Evolutionary conservation across 2,888 invertebrate species (phyloP).

Genomic region (Latrodectus hesperus): DNA sequence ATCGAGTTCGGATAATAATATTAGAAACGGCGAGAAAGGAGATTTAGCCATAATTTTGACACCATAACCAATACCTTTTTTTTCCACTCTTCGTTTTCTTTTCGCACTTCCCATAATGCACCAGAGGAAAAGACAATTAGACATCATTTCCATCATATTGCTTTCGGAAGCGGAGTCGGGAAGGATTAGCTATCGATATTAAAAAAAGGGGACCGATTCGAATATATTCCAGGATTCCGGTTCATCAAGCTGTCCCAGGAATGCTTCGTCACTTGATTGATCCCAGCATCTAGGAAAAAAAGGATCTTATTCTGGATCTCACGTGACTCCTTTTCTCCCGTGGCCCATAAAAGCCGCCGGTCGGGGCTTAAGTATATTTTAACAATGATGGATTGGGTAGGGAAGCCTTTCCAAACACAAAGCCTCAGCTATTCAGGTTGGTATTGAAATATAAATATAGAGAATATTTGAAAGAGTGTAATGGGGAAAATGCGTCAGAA

Average conservation of each 20-base stretch:
- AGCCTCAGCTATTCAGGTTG: no score
- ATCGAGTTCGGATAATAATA: no score
- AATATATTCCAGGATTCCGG: background rate
- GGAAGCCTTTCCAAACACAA: background rate
- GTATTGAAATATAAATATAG: no score
- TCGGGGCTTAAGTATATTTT: background rate
- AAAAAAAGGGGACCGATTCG: conserved; percentile 20
- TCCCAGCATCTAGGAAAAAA: conserved; percentile 7
- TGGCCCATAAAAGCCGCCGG: background rate
- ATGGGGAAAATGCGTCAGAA: no score
- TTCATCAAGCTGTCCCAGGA: conserved; percentile 34
- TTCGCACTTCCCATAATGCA: background rate
- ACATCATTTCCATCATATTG: conserved; percentile 17
- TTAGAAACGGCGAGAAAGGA: no score
- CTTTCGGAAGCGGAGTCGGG: background rate
- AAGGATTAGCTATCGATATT: conserved; percentile 50
- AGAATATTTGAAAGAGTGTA: no score
- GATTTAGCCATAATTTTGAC: no score
- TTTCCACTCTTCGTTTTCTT: no score
- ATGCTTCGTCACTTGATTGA: conserved; percentile 27
- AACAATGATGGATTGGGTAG: background rate
- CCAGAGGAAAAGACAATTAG: conserved; percentile 16
- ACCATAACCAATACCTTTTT: no score
- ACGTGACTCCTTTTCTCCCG: background rate
- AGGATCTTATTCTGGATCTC: background rate